Evolutionary conservation across 2,888 invertebrate genomes (phyloP).

Genomic region (Zygaena filipendulae): DNA sequence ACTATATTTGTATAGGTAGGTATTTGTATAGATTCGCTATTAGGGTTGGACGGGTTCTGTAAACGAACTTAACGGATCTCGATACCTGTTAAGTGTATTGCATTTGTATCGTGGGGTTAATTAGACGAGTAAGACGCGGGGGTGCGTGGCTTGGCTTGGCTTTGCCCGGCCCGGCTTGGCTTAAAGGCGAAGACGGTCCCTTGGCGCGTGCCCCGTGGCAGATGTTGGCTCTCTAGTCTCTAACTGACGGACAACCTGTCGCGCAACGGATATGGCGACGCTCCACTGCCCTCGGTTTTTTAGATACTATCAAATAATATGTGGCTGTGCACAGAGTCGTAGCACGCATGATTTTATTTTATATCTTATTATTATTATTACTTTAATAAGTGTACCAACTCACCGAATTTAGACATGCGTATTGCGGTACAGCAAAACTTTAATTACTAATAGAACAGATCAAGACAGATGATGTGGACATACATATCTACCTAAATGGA

Average conservation of each 20-base stretch:
- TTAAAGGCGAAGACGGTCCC: conserved; percentile 31
- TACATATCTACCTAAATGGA: no score
- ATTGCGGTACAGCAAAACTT: no score
- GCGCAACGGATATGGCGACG: conserved; percentile 60
- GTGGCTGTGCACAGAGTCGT: no score
- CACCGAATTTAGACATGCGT: no score
- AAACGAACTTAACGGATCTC: conserved; percentile 62
- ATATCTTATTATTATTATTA: no score
- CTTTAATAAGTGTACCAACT: no score
- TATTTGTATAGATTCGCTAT: conserved; percentile 24
- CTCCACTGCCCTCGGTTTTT: conserved; percentile 53
- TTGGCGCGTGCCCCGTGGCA: conserved; percentile 35
- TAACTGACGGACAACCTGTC: conserved; percentile 66
- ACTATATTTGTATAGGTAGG: conserved; percentile 27
- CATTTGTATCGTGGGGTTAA: conserved; percentile 28
- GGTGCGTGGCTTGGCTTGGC: no score
- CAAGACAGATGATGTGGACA: no score
- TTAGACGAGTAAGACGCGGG: conserved; percentile 58
- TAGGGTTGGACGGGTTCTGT: conserved; percentile 46
- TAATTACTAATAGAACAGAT: no score
- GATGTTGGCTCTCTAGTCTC: conserved; percentile 55
- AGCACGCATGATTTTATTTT: no score
- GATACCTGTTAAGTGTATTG: conserved; percentile 46
- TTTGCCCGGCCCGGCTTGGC: no score
- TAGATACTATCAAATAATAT: no score